Base-by-base conservation (phyloP, 2,113 vertebrate species). In the Seriola dumerili region DNA sequence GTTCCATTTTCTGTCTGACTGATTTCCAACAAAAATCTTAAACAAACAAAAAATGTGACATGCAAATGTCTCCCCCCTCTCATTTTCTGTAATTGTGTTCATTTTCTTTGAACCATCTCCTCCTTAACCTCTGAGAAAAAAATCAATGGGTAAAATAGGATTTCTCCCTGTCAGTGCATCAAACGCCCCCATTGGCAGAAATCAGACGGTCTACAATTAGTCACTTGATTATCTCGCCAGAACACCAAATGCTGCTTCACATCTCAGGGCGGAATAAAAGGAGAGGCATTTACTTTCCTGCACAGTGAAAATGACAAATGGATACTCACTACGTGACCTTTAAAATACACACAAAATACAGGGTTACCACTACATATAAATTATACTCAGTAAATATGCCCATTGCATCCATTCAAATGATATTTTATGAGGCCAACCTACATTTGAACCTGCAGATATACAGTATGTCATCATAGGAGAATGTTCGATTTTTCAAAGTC, bases 141-240 rank as follows among this genome's bases (percentile, higher is more conserved):
- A 80, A 90, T 81, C 75, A 76, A n/a, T 29, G 1, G 21, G 46
- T 38, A 83, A 86, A 86, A 89, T 50, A 85, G 65, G 64, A 84
- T 89, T 84, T 88, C 63, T 81, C 62, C 61, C 73, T 89, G 68
- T 63, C 70, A 79, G 76, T 9, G 12, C 75, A 85, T 91, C 76
- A 86, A 88, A 88, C 76, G 63, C 85, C 83, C 78, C 81, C 79
- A 42, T 48, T 82, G 83, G 83, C 83, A 90, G 78, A 92, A 87
- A 88, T 93, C 84, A 90, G 68, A 81, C 23, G 29, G 71, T 84
- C 74, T 36, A 90, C 88, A 92, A 91, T 92, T 91, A 91, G 80
- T 87, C 90, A 89, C 80, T 91, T 91, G 86, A 92, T 94, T 91
- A 92, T 93, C 84, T 90, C 66, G 10, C 80, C 83, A 90, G 72